Conservation (phyloP, 2,797 vertebrate species). For the Chloroceryle amazona region DNA sequence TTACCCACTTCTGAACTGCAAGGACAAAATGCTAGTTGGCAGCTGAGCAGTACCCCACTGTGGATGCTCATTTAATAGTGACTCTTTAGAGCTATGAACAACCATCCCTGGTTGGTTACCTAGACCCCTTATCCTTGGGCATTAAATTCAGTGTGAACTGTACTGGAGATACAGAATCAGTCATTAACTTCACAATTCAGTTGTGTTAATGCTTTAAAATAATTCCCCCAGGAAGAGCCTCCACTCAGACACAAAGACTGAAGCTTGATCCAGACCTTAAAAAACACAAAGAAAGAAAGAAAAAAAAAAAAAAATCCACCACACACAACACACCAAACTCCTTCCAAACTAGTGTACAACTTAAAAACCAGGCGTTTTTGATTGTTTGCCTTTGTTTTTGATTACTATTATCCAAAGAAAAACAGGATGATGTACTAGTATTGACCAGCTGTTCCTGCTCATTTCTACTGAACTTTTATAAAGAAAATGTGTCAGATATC, state of each 20-base stretch:
- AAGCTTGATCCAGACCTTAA: neutral
- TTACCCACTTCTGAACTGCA: neutral
- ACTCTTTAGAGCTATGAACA: neutral
- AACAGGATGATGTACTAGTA: neutral
- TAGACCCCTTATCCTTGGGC: neutral
- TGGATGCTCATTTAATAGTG: neutral
- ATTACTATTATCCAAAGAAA: neutral
- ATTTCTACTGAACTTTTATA: neutral
- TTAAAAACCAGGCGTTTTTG: neutral
- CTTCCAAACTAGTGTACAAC: neutral
- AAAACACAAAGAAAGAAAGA: too few species aligned
- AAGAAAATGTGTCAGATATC: too few species aligned
- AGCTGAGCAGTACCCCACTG: neutral
- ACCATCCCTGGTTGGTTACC: rapidly evolving
- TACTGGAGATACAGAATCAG: neutral
- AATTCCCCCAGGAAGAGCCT: neutral
- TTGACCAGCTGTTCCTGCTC: neutral
- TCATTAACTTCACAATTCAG: neutral
- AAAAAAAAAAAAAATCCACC: neutral
- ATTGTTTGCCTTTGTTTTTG: rapidly evolving
- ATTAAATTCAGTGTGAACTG: neutral
- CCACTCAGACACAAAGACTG: neutral
- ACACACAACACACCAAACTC: neutral
- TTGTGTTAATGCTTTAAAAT: neutral
- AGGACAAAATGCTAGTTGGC: neutral